Percentiles rank a stretch among this genome's conserved stretches.
phyloP scores from a whole-genome alignment of 2,113 vertebrate genomes.

The Lates calcarifer region DNA sequence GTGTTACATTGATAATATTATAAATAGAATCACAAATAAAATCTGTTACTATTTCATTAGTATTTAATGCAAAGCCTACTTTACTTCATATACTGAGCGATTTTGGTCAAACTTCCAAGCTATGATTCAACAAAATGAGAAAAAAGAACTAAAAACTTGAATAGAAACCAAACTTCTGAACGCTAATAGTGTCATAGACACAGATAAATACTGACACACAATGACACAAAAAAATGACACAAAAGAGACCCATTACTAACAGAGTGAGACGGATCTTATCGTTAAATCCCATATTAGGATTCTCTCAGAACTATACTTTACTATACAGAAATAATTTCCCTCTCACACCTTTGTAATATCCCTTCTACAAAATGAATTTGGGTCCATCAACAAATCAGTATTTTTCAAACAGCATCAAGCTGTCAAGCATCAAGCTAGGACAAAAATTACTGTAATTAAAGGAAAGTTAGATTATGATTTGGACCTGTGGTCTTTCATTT shows the following conservation, averaged over 20 bases:
- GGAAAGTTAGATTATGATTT: not conserved
- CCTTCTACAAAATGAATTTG: not conserved
- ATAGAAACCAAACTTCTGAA: too few relatives aligned
- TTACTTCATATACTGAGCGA: too few relatives aligned
- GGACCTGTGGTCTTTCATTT: not conserved
- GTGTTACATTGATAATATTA: not conserved
- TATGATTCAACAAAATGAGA: not conserved
- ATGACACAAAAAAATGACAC: not conserved
- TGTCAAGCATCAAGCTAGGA: not conserved
- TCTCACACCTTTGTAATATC: not conserved
- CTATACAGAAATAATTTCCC: not conserved
- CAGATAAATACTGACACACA: not conserved
- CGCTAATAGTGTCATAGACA: too few relatives aligned
- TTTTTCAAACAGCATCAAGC: not conserved
- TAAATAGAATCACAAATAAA: not conserved
- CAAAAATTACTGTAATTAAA: not conserved
- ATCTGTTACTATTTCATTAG: not conserved
- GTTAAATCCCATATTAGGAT: not conserved
- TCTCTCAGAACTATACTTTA: not conserved
- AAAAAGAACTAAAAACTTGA: not conserved
- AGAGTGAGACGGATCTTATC: too few relatives aligned
- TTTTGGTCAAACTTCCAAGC: too few relatives aligned
- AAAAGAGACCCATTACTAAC: not conserved
- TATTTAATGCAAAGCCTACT: too few relatives aligned
- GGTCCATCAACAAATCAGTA: not conserved